Evolutionary conservation across 2,797 vertebrate genomes (phyloP), one percentile per base, ranked within the genome.

Genomic region (Capromys pilorides): DNA sequence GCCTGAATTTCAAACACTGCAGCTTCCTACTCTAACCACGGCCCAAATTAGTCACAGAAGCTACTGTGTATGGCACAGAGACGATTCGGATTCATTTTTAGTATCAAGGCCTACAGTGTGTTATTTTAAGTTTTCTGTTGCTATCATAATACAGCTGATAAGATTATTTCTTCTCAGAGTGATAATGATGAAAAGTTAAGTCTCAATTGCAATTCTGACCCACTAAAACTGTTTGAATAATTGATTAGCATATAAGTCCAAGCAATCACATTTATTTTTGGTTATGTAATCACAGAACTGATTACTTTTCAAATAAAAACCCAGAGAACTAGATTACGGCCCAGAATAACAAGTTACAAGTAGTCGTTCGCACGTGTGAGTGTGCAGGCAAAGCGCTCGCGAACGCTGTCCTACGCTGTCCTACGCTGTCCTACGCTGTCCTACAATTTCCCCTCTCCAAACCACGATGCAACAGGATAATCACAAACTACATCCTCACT

Each of bases 261-360:
- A 31, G 62, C 69, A 92, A 94, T 90, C 93, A 57, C 84, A 93
- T 93, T 93, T 96, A 92, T 92, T 96, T 96, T 94, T 54, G 91
- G 93, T 91, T 91, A 94, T 81, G 54, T 69, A 97, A 95, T 96
- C 90, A 95, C 21, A 83, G 80, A 94, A 96, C 59, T 86, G 88
- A 96, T 95, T 94, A 88, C 86, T 90, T 94, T 93, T 92, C 73
- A 88, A 96, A 93, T 82, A 79, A 94, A 95, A 95, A 88, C 79
- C 57, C 59, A 85, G 49, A 92, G 59, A 45, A 62, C 83, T 49
- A 90, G 80, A 90, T 86, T 81, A 89, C 19, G 67, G 89, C 83
- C 79, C 83, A 86, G 36, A 94, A 95, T 83, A 92, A 88, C 93
- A 90, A 86, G 67, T 51, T 92, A 79, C 64, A 88, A 86, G 77